A percentile compares a stretch with the other conserved stretches of the same genome.
Conservation (phyloP, 2,888 invertebrate genomes). For the Ennomos fuscantarius region DNA sequence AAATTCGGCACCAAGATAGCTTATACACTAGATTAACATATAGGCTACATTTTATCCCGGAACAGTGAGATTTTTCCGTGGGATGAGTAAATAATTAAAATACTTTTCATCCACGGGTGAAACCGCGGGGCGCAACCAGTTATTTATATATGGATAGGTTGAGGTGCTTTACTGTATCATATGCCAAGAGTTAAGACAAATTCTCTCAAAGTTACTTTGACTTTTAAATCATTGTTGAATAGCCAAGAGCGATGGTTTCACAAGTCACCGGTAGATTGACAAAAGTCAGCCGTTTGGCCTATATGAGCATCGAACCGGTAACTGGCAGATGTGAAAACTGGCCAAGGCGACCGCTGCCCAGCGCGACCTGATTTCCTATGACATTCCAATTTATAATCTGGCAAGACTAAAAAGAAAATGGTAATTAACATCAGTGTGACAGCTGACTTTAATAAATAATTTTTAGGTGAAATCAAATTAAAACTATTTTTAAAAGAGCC, state of each 20-base stretch:
- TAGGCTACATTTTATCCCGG: no score
- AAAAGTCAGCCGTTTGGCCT: slow-evolving; percentile 61
- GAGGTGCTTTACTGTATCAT: no score
- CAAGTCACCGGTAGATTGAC: slow-evolving; percentile 54
- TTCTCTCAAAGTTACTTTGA: no score
- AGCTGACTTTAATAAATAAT: slow-evolving; percentile 6
- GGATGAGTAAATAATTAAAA: no score
- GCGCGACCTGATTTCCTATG: slow-evolving; percentile 47
- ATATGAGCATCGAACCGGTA: slow-evolving; percentile 71
- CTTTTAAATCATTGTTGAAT: no score
- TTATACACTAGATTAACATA: no score
- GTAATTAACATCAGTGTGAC: slow-evolving; percentile 24
- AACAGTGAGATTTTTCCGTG: no score
- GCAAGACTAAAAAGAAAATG: slow-evolving; percentile 34
- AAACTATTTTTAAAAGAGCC: slow-evolving; percentile 1
- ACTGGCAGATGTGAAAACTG: slow-evolving; percentile 73
- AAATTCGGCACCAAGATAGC: no score
- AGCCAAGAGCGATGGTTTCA: slow-evolving; percentile 15
- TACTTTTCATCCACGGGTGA: no score
- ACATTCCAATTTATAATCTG: slow-evolving; percentile 41
- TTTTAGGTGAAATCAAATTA: slow-evolving; percentile 1
- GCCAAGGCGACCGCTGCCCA: slow-evolving; percentile 67
- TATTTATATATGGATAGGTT: no score
- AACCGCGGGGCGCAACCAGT: no score
- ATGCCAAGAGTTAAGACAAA: no score